Evolutionary conservation across 2,797 vertebrate species (phyloP), one percentile per base, ranked within the genome.

Genomic region (Lepilemur ruficaudatus): DNA sequence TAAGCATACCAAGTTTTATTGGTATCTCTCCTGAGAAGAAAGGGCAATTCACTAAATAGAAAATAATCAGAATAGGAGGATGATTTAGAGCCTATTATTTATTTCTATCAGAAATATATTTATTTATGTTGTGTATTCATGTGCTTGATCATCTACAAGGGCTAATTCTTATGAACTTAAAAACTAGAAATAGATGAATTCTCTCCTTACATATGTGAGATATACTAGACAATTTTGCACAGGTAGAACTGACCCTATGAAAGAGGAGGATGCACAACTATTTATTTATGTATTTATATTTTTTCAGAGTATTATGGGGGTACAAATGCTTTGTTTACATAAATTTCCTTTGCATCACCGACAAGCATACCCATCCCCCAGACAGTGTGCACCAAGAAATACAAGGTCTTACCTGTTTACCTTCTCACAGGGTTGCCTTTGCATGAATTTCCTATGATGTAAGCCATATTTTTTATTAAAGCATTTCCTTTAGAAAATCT

Each of bases 101-200:
- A 65, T 73, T 87, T 25, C 11, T 81, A 79, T 75, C 30, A 79
- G 41, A 84, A 85, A 92, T 90, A 92, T 92, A 92, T 92, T 92
- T 81, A 57, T 72, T 38, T 38, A 38, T 38, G 5, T 30, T 72
- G 7, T 0, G 4, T 2, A 41, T 52, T 67, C 50, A 75, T 76
- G 13, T 43, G 38, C 35, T 79, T 81, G 38, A 76, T 94, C 32
- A 75, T 82, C 13, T 91, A 55, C 14, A 46, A 73, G 25, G 46
- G 7, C 25, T 95, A 79, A 75, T 84, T 93, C 20, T 76, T n/a
- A 8, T 28, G 41, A 55, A 12, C 41, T 86, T 65, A 88, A 95
- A 80, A 38, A 55, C 20, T 63, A 72, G 75, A 32, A 65, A 57
- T n/a, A 76, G 41, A 79, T 61, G 4, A 61, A 80, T 94, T 89